phyloP scores from a whole-genome alignment of 2,797 vertebrate genomes.

The Channallabes apus region DNA sequence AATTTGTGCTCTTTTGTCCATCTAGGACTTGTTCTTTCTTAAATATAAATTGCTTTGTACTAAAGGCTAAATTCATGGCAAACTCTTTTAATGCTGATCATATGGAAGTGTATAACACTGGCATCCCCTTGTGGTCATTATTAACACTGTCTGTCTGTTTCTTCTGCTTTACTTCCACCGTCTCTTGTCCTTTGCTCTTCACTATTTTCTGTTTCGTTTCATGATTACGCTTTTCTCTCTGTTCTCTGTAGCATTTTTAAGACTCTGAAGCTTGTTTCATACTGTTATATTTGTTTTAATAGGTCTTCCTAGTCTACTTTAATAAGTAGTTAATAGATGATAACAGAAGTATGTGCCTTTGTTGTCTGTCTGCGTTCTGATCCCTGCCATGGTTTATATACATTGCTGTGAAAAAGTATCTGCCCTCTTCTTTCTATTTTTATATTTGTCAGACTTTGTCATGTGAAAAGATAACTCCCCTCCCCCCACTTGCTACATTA shows the following conservation, averaged over 20 bases:
- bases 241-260: not conserved
- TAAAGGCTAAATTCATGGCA: not conserved
- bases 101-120: not conserved
- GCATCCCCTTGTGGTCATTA: constrained; percentile 41
- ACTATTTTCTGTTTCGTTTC: no score
- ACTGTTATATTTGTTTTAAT: not conserved
- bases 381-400: no score
- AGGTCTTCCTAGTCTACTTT: not conserved
- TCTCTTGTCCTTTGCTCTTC: not conserved
- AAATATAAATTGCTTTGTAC: not conserved
- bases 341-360: not conserved
- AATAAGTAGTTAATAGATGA: not conserved
- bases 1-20: not conserved
- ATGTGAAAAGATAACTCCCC: no score
- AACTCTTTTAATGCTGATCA: not conserved
- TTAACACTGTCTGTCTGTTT: not conserved
- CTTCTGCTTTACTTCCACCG: not conserved
- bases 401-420: no score
- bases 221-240: not conserved
- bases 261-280: not conserved
- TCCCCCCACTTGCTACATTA: no score
- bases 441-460: no score
- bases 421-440: no score
- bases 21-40: not conserved
- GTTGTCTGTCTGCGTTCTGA: not conserved